Evolutionary conservation across 2,888 invertebrate species (phyloP).

Genomic region (Tinea semifulvella): DNA sequence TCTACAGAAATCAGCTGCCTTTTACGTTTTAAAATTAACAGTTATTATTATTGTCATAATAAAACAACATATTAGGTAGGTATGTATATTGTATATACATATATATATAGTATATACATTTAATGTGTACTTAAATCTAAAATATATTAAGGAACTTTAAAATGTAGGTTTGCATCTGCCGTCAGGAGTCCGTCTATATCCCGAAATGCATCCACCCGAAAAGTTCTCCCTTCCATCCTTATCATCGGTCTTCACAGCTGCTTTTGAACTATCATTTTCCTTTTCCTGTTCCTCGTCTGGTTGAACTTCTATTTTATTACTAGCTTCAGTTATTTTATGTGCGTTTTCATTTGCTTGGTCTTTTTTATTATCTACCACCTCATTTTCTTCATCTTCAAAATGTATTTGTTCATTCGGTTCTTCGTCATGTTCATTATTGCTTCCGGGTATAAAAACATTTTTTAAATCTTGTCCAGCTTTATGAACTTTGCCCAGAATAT

Average conservation of each 20-base stretch:
- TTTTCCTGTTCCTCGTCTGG: neutral
- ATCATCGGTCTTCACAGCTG: neutral
- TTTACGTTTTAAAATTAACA: too few species aligned
- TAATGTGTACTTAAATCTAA: too few species aligned
- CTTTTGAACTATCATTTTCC: too few species aligned
- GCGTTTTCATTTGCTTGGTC: slow-evolving; percentile 1
- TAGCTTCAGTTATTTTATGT: neutral
- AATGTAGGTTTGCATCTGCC: slow-evolving; percentile 43
- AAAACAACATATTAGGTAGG: too few species aligned
- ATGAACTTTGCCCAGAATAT: slow-evolving; percentile 29
- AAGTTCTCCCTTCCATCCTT: slow-evolving; percentile 41
- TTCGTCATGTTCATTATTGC: slow-evolving; percentile 14
- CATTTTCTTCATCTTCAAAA: slow-evolving; percentile 10
- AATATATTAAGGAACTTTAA: too few species aligned
- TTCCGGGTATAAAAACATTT: slow-evolving; percentile 19
- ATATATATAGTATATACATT: too few species aligned
- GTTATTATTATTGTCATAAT: too few species aligned
- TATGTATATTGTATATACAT: too few species aligned
- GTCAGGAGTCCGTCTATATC: slow-evolving; percentile 38
- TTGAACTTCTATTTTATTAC: neutral
- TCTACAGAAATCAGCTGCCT: too few species aligned
- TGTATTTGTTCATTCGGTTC: slow-evolving; percentile 8
- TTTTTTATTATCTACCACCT: slow-evolving; percentile 1
- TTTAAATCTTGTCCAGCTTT: slow-evolving; percentile 27
- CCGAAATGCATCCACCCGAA: slow-evolving; percentile 34